Evolutionary conservation across 2,797 vertebrate species (phyloP), one percentile per base, ranked within the genome.

Genomic region (Urophycis tenuis): DNA sequence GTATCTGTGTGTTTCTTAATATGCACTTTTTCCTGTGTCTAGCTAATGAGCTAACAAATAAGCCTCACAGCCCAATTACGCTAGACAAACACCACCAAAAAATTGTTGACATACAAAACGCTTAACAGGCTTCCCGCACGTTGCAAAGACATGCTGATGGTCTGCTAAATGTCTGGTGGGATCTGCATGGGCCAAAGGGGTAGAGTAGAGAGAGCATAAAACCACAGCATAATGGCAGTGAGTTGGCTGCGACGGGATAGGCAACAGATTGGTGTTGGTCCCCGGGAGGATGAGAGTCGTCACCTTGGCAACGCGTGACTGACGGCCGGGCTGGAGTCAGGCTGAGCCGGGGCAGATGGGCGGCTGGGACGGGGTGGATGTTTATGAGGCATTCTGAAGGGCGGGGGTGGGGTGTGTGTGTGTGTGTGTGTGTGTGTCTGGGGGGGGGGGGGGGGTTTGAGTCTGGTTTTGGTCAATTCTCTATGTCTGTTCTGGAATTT

Each of bases 391-490:
- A 4, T 53, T 53, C 25, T 67, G 53, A 19, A n/a, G 53, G 25
- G 5, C 1, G 45, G 2, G 39, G n/a, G n/a, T n/a, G n/a, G n/a
- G n/a, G n/a, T n/a, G n/a, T n/a, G n/a, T n/a, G n/a, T n/a, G n/a
- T n/a, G n/a, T n/a, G n/a, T n/a, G n/a, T n/a, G n/a, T n/a, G n/a
- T n/a, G n/a, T n/a, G n/a, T n/a, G n/a, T n/a, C 14, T 41, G 0
- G 39, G 39, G 3, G 39, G 39, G 14, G 19, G 6, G 12, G 14
- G 45, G 1, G 36, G 45, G 14, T 49, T 0, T 67, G 25, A 67
- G 60, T n/a, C 53, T 67, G 60, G 60, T 67, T 67, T 67, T 67
- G n/a, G 25, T 67, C 60, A 67, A 67, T 29, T 67, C 60, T 67
- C n/a, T 67, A 7, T 67, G 60, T 67, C 25, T 67, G 60, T n/a